These are phyloP conservation scores for Drosophila bunnanda DNA, from an alignment of 2,888 invertebrate species.

Conservation along the genomic window DNA sequence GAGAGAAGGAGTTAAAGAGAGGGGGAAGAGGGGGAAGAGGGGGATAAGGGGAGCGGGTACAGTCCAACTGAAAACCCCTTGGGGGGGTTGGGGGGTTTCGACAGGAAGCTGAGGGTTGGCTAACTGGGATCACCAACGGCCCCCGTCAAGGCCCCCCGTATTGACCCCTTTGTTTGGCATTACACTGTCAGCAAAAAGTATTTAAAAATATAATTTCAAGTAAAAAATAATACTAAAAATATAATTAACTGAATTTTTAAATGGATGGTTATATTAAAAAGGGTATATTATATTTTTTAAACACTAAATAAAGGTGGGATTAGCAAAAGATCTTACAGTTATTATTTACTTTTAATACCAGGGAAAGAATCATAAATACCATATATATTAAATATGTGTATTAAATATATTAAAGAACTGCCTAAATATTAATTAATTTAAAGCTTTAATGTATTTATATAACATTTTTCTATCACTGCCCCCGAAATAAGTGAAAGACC, in stretches of 20 bases:
- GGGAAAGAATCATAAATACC: too few species aligned
- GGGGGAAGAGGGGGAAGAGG: slow-evolving; percentile 11
- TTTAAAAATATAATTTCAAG: too few species aligned
- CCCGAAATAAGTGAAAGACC: too few species aligned
- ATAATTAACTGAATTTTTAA: too few species aligned
- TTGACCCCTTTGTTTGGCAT: slow-evolving; percentile 68
- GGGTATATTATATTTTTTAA: too few species aligned
- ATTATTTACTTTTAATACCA: too few species aligned
- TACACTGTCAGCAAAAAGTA: not conserved
- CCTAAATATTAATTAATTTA: not conserved
- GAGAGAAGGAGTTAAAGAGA: not conserved
- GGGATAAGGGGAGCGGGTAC: slow-evolving; percentile 5
- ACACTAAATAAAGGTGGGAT: too few species aligned
- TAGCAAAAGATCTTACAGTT: too few species aligned
- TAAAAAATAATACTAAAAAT: not conserved
- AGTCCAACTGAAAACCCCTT: not conserved
- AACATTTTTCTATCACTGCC: too few species aligned
- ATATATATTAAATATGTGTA: not conserved
- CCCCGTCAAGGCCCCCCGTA: slow-evolving; percentile 21
- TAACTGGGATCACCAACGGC: slow-evolving; percentile 27
- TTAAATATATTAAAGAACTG: not conserved
- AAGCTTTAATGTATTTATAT: not conserved
- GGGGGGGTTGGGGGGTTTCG: not conserved
- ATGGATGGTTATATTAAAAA: not conserved
- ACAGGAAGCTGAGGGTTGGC: slow-evolving; percentile 8